Evolutionary conservation across 1,140 invertebrate species (phyloP), one percentile per base, ranked within the genome.

Genomic region (Drosophila paulistorum): DNA sequence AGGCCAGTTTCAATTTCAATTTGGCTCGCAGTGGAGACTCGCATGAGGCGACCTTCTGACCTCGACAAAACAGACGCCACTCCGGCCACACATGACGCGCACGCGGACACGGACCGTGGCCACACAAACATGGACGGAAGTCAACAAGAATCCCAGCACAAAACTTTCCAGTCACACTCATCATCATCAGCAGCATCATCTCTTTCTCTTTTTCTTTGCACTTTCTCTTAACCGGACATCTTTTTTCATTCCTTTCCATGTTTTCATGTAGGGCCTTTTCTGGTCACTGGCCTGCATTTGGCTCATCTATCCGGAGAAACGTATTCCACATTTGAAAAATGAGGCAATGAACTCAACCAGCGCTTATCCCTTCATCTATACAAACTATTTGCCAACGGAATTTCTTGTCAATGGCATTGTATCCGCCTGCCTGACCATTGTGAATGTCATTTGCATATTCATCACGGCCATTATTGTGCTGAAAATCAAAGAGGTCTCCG

Each of bases 401-500:
- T 96, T 96, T 86, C 94, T 95, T 42, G 93, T 96, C 67, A 95
- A 97, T 82, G 97, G 96, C 17, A 94, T 96, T 51, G 94, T 97
- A 35, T 97, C 96, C 83, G 95, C 96, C 48, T 94, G 95, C 70
- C 92, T 98, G 13, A 97, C 96, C 1, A 93, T 97, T 30, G 93
- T 98, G 5, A 97, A 98, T 91, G 96, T 98, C 35, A 94, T 96
- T 78, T 97, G 96, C 90, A 97, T 98, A 82, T 95, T 97, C 80
- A 94, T 97, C 71, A 96, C 96, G 23, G 96, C 96, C 2, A 95
- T 97, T 75, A 94, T 96, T 66, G 95, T 97, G 17, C 89, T 97
- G 23, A 97, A 97, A 94, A 96, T 97, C 65, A 98, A 98, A 92
- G 96, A 97, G 93, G 96, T 97, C 0, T 96, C 96, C 0, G 95